phyloP scores from a whole-genome alignment of 2,888 invertebrate genomes.

The Epicampocera succincta region DNA sequence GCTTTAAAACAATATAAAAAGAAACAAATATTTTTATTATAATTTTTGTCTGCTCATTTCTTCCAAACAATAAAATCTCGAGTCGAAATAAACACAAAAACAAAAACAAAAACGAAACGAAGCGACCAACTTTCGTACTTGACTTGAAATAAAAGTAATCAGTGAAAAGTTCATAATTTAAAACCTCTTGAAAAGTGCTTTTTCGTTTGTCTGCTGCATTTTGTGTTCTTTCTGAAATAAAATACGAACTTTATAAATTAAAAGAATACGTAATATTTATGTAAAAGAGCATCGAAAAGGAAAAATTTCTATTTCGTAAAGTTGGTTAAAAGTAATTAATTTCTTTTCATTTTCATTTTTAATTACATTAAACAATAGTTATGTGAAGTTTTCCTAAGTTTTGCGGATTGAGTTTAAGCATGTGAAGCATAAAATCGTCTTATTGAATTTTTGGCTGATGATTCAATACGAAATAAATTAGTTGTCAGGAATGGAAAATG shows the following conservation, averaged over 20 bases:
- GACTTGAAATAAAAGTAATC: constrained; percentile 56
- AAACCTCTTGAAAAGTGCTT: constrained; percentile 53
- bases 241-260: constrained; percentile 1
- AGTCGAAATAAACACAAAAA: constrained; percentile 17
- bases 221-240: constrained; percentile 9
- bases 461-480: too few species aligned
- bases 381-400: too few species aligned
- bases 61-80: constrained; percentile 34
- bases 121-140: constrained; percentile 32
- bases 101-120: too few species aligned
- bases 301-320: too few species aligned
- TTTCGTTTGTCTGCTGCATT: not conserved
- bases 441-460: too few species aligned
- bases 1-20: constrained; percentile 28
- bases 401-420: too few species aligned
- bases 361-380: too few species aligned
- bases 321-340: constrained; percentile 30
- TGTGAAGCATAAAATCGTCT: too few species aligned
- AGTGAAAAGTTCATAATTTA: constrained; percentile 58
- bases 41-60: not conserved
- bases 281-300: not conserved
- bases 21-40: constrained; percentile 2
- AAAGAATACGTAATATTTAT: not conserved
- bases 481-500: too few species aligned
- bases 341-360: not conserved